phyloP scores from a whole-genome alignment of 2,113 vertebrate genomes.

The Scomber japonicus region DNA sequence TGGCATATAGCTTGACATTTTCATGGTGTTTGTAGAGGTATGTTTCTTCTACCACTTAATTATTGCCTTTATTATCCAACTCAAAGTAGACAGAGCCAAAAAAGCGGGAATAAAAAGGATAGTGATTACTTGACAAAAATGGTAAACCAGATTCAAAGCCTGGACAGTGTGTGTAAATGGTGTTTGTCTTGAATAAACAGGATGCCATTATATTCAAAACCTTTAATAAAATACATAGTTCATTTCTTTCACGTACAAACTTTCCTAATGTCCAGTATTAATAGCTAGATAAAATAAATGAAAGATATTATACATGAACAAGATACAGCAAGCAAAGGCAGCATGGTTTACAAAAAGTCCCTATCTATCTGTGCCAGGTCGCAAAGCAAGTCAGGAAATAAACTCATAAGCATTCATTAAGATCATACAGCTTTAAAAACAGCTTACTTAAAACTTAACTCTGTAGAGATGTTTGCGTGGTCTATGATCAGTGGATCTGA shows the following conservation, averaged over 20 bases:
- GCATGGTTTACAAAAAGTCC: conserved; percentile 26
- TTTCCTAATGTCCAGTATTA: conserved; percentile 22
- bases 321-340: conserved; percentile 46
- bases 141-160: no score
- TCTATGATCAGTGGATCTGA: not conserved
- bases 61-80: no score
- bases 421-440: conserved; percentile 2
- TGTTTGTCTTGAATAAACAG: not conserved
- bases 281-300: conserved; percentile 10
- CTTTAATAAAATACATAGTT: conserved; percentile 38
- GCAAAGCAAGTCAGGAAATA: conserved; percentile 1
- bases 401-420: not conserved
- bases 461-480: not conserved
- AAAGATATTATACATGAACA: conserved; percentile 20
- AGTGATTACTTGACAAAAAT: no score
- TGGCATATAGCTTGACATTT: not conserved
- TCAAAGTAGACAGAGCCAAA: no score
- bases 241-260: not conserved
- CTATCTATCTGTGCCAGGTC: conserved; percentile 3
- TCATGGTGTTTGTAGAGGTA: no score
- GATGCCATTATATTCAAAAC: conserved; percentile 14
- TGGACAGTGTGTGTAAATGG: no score
- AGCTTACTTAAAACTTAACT: not conserved
- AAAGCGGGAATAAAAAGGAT: no score
- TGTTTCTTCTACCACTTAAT: not conserved